Conservation (phyloP, 2,113 vertebrate species). For the Rhabdomys dilectus region DNA sequence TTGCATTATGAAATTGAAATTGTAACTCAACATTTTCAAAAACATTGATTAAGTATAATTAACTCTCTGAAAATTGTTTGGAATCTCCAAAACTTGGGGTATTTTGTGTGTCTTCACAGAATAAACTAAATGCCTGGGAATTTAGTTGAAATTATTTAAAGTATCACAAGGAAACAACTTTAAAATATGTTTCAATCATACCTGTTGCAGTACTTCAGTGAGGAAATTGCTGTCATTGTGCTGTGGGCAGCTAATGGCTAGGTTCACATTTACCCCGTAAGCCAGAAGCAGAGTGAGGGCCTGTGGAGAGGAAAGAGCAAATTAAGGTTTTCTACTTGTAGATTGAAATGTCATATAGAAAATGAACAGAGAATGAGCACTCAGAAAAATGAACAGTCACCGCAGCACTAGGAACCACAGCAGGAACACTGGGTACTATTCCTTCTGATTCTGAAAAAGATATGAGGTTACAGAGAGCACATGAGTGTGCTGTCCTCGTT, state of each 20-base stretch:
- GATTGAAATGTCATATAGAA: background rate
- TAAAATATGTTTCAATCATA: background rate
- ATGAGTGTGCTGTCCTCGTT: background rate
- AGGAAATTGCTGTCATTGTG: background rate
- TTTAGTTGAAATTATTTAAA: constrained; percentile 18
- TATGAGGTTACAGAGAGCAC: background rate
- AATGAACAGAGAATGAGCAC: background rate
- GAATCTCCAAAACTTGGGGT: background rate
- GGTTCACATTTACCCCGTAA: background rate
- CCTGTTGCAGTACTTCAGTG: background rate
- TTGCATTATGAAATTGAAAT: constrained; percentile 27
- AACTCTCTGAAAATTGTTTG: background rate
- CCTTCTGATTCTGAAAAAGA: background rate
- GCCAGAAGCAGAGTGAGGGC: background rate
- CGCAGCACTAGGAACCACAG: too few species aligned
- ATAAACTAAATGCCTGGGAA: background rate
- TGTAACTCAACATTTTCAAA: constrained; percentile 39
- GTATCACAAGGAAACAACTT: background rate
- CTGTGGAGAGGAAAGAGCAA: background rate
- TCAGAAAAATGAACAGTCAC: background rate
- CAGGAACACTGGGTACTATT: background rate
- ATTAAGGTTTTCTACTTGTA: background rate
- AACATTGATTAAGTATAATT: background rate
- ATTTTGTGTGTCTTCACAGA: background rate
- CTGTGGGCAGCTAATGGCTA: background rate